phyloP scores from a whole-genome alignment of 1,140 invertebrate species.

The Ruditapes philippinarum region DNA sequence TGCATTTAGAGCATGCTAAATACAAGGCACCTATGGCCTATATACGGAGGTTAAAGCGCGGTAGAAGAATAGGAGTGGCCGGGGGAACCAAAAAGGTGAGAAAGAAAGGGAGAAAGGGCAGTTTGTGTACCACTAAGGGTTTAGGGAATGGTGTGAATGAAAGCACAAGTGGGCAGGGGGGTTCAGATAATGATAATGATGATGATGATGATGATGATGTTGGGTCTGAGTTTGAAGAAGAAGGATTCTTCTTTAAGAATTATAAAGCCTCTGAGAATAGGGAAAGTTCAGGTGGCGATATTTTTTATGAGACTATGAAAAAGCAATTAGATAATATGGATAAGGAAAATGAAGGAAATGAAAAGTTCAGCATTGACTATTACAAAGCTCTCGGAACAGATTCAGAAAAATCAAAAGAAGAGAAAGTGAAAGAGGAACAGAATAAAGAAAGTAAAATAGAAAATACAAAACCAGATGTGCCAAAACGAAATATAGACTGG shows the following conservation, averaged over 20 bases:
- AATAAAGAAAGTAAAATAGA: not conserved
- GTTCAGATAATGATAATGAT: not conserved
- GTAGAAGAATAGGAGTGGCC: slow-evolving; percentile 67
- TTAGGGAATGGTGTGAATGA: slow-evolving; percentile 29
- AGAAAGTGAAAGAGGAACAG: not conserved
- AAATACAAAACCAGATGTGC: not conserved
- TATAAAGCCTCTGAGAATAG: not conserved
- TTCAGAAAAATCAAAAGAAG: slow-evolving; percentile 27
- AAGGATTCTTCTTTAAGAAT: slow-evolving; percentile 53
- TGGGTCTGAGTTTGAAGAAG: too few relatives aligned
- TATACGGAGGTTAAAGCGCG: slow-evolving; percentile 71
- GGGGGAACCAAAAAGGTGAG: slow-evolving; percentile 77
- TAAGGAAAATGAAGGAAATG: slow-evolving; percentile 16
- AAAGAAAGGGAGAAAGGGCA: slow-evolving; percentile 60
- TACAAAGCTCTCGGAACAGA: slow-evolving; percentile 46
- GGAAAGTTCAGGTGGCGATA: not conserved
- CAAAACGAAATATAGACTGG: slow-evolving; percentile 11
- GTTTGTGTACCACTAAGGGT: slow-evolving; percentile 43
- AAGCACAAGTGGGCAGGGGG: slow-evolving; percentile 5
- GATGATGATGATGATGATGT: slow-evolving; percentile 42
- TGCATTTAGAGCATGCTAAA: slow-evolving; percentile 74
- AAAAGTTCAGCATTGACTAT: slow-evolving; percentile 33
- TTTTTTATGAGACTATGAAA: slow-evolving; percentile 50
- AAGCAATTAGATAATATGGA: slow-evolving; percentile 8
- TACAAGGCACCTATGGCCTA: slow-evolving; percentile 74